Evolutionary conservation across 2,797 vertebrate genomes (phyloP), one percentile per base, ranked within the genome.

Genomic region (Trematomus bernacchii): DNA sequence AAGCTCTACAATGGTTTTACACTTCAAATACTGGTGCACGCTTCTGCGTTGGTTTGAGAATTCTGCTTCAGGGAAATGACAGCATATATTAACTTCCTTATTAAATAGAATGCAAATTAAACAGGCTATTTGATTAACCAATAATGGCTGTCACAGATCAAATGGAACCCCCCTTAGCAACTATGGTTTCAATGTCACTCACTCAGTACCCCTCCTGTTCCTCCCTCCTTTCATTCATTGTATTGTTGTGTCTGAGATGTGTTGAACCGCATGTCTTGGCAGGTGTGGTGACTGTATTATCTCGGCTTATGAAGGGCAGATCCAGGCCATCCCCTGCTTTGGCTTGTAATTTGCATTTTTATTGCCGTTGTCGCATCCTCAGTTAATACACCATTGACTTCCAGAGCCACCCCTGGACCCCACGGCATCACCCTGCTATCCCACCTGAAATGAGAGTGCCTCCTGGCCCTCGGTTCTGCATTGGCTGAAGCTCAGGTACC

Each of bases 261-360:
- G 87, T 80, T 86, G 89, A 92, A 90, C 87, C 82, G 69, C 86
- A 84, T 80, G 88, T 88, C 86, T 88, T 74, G 91, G 91, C 93
- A 91, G 93, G 91, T 93, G 89, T 76, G 68, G 77, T 62, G 89
- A 92, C 91, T 94, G 89, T 91, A 95, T 95, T 95, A 94, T 93
- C 76, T 77, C 55, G 85, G 87, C 86, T 92, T 92, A 87, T 85
- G 84, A 89, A 92, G 95, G 95, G 94, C 92, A 91, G 73, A 87
- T 80, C 87, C 83, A 81, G 87, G 87, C 91, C 88, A 85, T 85
- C 78, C 86, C 79, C 79, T 79, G 93, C 90, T 92, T 94, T 93
- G 90, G 78, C 88, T 89, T 70, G 72, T 71, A 73, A 96, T 96
- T 96, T 95, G 94, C 95, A 96, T 96, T 96, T 96, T 96, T 95